These are phyloP conservation scores for Tylochromis polylepis DNA, from an alignment of 2,113 vertebrate genomes.

Conservation along the genomic window DNA sequence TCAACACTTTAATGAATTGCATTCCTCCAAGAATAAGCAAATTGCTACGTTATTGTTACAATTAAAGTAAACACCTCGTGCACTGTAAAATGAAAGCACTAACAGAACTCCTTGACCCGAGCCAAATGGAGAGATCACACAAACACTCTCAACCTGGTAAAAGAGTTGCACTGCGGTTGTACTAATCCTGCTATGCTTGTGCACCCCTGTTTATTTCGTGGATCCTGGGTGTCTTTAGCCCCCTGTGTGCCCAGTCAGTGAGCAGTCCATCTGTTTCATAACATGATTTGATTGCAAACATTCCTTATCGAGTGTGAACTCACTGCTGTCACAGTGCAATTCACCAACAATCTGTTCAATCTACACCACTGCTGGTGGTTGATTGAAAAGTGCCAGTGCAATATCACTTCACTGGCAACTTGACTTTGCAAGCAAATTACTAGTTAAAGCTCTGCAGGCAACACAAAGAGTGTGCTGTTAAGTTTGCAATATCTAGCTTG, in stretches of 20 bases:
- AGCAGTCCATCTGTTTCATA: slow-evolving; percentile 61
- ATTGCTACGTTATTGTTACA: not conserved
- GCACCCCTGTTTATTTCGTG: not conserved
- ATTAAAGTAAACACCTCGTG: slow-evolving; percentile 7
- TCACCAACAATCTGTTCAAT: slow-evolving; percentile 59
- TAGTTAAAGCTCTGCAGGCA: not conserved
- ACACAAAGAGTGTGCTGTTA: not conserved
- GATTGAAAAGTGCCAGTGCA: slow-evolving; percentile 33
- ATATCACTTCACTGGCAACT: slow-evolving; percentile 16
- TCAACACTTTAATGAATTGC: slow-evolving; percentile 1
- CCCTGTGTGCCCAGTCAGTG: slow-evolving; percentile 17
- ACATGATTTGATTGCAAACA: slow-evolving; percentile 58
- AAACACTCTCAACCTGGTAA: not conserved
- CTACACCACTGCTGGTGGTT: slow-evolving; percentile 37
- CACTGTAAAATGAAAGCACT: not conserved
- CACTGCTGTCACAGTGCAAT: slow-evolving; percentile 30
- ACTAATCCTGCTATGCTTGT: not conserved
- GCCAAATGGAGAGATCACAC: slow-evolving; percentile 8
- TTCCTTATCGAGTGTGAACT: slow-evolving; percentile 45
- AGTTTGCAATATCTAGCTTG: not conserved
- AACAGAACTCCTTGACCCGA: not conserved
- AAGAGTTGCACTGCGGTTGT: not conserved
- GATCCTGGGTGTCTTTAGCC: slow-evolving; percentile 28
- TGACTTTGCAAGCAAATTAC: slow-evolving; percentile 29
- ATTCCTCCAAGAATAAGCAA: not conserved